A percentile compares a stretch with the other conserved stretches of the same genome.
Conservation (phyloP, 1,140 invertebrate genomes). For the Heliconius congener region DNA sequence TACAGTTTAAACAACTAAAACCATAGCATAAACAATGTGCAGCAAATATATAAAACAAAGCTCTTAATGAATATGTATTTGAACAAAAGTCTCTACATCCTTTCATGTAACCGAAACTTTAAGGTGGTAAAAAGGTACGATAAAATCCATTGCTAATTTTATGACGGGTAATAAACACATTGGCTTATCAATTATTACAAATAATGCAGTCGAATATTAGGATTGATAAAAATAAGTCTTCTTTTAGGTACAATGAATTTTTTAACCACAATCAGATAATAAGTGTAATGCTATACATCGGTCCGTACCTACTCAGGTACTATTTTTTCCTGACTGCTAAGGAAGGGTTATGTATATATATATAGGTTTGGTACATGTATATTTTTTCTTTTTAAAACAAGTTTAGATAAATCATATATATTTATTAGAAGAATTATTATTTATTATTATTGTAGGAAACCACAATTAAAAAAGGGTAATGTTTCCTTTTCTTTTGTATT, state of each 20-base stretch:
- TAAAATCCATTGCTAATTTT: constrained; percentile 1
- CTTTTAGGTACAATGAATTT: not conserved
- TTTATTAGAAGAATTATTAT: too few species aligned
- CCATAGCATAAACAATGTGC: not conserved
- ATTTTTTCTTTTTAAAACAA: too few species aligned
- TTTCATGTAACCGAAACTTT: constrained; percentile 4
- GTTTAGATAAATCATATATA: too few species aligned
- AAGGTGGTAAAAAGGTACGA: not conserved
- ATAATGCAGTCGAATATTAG: not conserved
- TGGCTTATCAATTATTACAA: not conserved
- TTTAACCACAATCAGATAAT: not conserved
- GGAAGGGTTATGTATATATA: too few species aligned
- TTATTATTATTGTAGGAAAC: too few species aligned
- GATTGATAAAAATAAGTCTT: not conserved
- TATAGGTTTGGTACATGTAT: too few species aligned
- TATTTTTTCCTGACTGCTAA: too few species aligned
- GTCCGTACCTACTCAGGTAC: too few species aligned
- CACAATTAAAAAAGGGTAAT: too few species aligned
- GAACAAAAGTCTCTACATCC: not conserved
- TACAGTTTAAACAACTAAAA: not conserved
- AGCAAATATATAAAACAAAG: not conserved
- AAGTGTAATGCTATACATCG: too few species aligned
- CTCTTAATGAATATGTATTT: not conserved
- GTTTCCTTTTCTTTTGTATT: too few species aligned
- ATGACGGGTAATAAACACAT: not conserved